Evolutionary conservation across 1,140 invertebrate species (phyloP).

Genomic region (Conus ventricosus): DNA sequence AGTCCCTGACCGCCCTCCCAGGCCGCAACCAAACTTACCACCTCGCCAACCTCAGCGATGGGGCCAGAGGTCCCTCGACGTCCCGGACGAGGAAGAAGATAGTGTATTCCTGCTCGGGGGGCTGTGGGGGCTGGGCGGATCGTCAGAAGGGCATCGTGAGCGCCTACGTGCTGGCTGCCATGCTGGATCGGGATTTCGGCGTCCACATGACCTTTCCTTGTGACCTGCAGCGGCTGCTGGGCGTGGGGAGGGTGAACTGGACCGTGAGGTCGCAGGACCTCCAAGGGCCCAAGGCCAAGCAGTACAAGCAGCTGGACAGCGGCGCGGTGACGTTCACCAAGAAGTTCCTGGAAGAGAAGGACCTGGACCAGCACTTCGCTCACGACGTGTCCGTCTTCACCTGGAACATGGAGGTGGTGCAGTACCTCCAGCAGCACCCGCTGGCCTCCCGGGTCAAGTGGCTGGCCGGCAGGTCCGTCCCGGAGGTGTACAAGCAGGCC

Average conservation of each 20-base stretch:
- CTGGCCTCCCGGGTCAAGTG: neutral
- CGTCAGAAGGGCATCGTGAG: conserved; percentile 42
- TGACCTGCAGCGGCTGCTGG: conserved; percentile 24
- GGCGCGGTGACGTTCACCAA: neutral
- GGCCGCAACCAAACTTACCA: neutral
- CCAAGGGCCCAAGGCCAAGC: neutral
- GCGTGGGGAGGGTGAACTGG: conserved; percentile 34
- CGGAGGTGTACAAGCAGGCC: conserved; percentile 21
- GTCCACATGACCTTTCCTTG: conserved; percentile 42
- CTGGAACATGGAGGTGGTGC: conserved; percentile 33
- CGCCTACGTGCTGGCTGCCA: conserved; percentile 39
- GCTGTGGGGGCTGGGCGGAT: conserved; percentile 43
- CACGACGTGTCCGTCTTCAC: conserved; percentile 27
- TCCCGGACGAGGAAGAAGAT: neutral
- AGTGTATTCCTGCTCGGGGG: neutral
- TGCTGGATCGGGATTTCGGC: conserved; percentile 37
- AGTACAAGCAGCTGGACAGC: neutral
- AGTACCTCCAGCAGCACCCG: conserved; percentile 25
- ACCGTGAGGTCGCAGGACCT: neutral
- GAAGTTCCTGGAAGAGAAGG: neutral
- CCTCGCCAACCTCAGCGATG: neutral
- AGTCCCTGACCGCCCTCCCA: neutral
- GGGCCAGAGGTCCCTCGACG: neutral
- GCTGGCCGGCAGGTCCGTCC: neutral
- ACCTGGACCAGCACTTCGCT: conserved; percentile 23